Conservation (phyloP, 2,888 invertebrate genomes). For the Parnassius apollo region DNA sequence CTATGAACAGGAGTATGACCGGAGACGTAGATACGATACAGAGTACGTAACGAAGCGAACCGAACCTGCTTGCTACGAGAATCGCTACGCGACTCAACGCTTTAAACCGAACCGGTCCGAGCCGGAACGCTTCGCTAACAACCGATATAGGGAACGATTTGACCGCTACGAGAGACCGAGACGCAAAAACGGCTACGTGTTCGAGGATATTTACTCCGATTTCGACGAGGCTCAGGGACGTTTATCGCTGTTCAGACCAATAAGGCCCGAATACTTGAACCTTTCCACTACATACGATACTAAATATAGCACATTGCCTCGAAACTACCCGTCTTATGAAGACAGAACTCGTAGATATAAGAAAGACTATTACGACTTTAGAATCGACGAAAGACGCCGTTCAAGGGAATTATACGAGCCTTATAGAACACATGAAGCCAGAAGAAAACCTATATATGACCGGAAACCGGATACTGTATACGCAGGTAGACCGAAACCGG, state of each 20-base stretch:
- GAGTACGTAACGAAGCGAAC: conserved; percentile 20
- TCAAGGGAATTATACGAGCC: conserved; percentile 55
- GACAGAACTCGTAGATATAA: conserved; percentile 56
- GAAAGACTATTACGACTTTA: conserved; percentile 71
- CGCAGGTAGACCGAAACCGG: conserved; percentile 27
- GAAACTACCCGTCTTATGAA: conserved; percentile 66
- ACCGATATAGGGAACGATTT: conserved; percentile 41
- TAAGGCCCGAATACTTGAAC: conserved; percentile 73
- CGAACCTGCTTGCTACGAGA: conserved; percentile 17
- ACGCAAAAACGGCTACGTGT: conserved; percentile 72
- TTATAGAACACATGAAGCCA: conserved; percentile 39
- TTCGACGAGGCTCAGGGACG: conserved; percentile 75
- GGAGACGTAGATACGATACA: conserved; percentile 44
- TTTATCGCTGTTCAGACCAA: conserved; percentile 71
- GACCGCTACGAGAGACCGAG: conserved; percentile 53
- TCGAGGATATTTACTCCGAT: conserved; percentile 76
- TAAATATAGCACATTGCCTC: conserved; percentile 71
- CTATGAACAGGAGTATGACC: conserved; percentile 54
- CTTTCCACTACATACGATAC: conserved; percentile 63
- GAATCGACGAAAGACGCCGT: conserved; percentile 61
- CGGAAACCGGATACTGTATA: conserved; percentile 32
- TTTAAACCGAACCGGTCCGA: conserved; percentile 31
- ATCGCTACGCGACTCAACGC: conserved; percentile 19
- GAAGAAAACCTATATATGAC: conserved; percentile 12
- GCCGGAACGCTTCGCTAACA: conserved; percentile 30